These are phyloP conservation scores for Trematomus bernacchii DNA, from an alignment of 2,797 vertebrate species.

Conservation along the genomic window DNA sequence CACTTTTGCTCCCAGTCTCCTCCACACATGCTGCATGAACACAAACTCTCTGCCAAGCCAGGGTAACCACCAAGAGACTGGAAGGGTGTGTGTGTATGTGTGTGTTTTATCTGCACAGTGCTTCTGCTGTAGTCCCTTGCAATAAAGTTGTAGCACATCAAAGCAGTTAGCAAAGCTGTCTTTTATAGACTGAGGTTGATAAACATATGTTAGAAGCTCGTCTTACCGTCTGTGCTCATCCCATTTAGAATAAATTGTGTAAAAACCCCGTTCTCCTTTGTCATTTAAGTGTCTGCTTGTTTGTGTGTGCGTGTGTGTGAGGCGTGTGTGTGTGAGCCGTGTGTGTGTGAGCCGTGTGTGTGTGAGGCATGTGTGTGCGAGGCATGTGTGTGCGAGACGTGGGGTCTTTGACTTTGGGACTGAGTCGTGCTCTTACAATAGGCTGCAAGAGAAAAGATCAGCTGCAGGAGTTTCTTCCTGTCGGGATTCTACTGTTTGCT, in stretches of 20 bases:
- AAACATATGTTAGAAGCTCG: slow-evolving; percentile 71
- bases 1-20: slow-evolving; percentile 55
- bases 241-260: slow-evolving; percentile 60
- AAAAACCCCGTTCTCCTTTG: slow-evolving; percentile 46
- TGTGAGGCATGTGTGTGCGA: slow-evolving; percentile 1
- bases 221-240: slow-evolving; percentile 59
- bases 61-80: slow-evolving; percentile 56
- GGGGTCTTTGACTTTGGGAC: slow-evolving; percentile 42
- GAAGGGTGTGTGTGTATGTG: slow-evolving; percentile 38
- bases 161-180: slow-evolving; percentile 70
- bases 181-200: slow-evolving; percentile 67
- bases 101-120: slow-evolving; percentile 68
- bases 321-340: slow-evolving; percentile 25
- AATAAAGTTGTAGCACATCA: slow-evolving; percentile 75
- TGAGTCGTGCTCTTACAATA: slow-evolving; percentile 36
- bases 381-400: slow-evolving; percentile 6
- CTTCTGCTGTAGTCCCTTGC: slow-evolving; percentile 66
- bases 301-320: slow-evolving; percentile 24
- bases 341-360: slow-evolving; percentile 21
- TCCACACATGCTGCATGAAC: slow-evolving; percentile 46
- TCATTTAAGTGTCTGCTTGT: slow-evolving; percentile 46
- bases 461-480: slow-evolving; percentile 48
- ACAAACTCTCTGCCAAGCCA: slow-evolving; percentile 54
- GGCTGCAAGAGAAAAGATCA: slow-evolving; percentile 34
- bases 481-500: slow-evolving; percentile 40